Conservation (phyloP, 2,888 invertebrate genomes). For the Hypsopygia costalis region DNA sequence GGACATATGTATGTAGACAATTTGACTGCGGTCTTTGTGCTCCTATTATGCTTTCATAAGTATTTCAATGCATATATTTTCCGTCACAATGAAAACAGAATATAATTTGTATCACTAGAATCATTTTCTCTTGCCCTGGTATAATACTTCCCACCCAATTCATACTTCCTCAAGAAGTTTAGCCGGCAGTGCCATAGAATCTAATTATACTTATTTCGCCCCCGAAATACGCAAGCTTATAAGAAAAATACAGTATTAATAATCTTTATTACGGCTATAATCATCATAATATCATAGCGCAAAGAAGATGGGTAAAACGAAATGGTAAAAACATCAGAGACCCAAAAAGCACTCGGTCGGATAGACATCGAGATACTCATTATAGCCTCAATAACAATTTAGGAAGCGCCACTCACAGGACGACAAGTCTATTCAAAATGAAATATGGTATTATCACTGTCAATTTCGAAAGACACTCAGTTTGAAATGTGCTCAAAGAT, state of each 20-base stretch:
- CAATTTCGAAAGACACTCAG: constrained; percentile 2
- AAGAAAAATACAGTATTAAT: constrained; percentile 23
- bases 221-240: constrained; percentile 17
- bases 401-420: constrained; percentile 4
- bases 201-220: constrained; percentile 16
- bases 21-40: constrained; percentile 45
- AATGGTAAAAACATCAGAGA: constrained; percentile 9
- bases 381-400: constrained; percentile 10
- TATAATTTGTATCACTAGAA: too few relatives aligned
- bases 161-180: constrained; percentile 1
- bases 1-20: constrained; percentile 37
- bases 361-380: constrained; percentile 11
- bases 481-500: background rate
- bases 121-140: too few relatives aligned
- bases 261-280: constrained; percentile 32
- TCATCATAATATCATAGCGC: constrained; percentile 22
- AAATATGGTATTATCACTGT: constrained; percentile 7
- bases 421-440: constrained; percentile 7
- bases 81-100: background rate
- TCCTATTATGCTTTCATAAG: constrained; percentile 16
- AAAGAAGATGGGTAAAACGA: constrained; percentile 9
- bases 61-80: constrained; percentile 9
- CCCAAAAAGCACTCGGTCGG: constrained; percentile 5
- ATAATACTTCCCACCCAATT: background rate
- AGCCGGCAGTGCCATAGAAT: too few relatives aligned